Base-by-base conservation (phyloP, 2,797 vertebrate species). In the Channa striata region DNA sequence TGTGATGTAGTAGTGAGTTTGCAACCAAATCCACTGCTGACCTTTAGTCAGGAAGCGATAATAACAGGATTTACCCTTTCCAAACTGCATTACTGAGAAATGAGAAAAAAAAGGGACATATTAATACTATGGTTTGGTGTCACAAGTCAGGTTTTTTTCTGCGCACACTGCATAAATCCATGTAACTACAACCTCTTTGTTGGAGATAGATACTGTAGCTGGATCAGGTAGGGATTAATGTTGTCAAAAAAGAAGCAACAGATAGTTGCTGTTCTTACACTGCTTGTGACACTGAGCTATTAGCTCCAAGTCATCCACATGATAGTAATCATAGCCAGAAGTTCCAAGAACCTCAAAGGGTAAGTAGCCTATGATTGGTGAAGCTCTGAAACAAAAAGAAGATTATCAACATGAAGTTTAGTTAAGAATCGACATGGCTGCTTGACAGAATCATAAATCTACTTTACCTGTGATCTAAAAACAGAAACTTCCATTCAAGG, bases 41-140 rank as follows among this genome's bases (percentile, higher is more conserved):
- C 95, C 95, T 93, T 97, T 97, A 79, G 96, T 96, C 84, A 97
- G 90, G 86, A 97, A 96, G 56, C 96, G 92, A 84, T 97, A 96
- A 85, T 97, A 96, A 90, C 95, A 97, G 60, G 95, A 98, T 87
- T 97, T 97, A 52, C 96, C 95, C 89, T 98, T 97, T 53, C 95
- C 96, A 92, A 95, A 96, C 89, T 96, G 94, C 95, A 97, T 97
- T 84, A 97, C 95, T 97, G 83, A 46, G 57, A 39, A 77, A 37
- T 66, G 30, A 72, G 56, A 51, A 33, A 64, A 17, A 23, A 19
- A 56, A n/a, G 40, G 16, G 6, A 16, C 2, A 43, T 2, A 61
- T 42, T 30, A 63, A 40, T 5, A 11, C 23, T 56, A 19, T 16
- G 8, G 49, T 78, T 39, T 42, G 16, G 9, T 59, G 47, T 49